A percentile compares a stretch with the other conserved stretches of the same genome.
phyloP scores from a whole-genome alignment of 2,888 invertebrate species.

The Plutella xylostella region DNA sequence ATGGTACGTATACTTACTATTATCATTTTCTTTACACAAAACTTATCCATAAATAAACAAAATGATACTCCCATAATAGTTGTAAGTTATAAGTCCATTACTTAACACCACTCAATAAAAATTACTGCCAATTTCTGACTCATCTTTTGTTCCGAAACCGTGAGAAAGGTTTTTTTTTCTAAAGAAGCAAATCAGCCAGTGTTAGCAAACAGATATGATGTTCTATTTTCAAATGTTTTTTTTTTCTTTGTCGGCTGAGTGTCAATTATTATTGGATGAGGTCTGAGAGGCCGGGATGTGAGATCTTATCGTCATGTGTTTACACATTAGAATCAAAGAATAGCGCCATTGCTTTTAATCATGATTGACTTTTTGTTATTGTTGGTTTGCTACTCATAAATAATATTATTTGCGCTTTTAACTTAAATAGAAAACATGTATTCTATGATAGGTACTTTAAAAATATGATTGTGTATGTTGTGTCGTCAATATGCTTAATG shows the following conservation, averaged over 20 bases:
- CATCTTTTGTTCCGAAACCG: neutral
- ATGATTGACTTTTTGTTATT: neutral
- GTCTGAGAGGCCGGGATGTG: conserved; percentile 21
- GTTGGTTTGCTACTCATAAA: too few relatives aligned
- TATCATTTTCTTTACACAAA: too few relatives aligned
- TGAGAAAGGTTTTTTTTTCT: conserved; percentile 5
- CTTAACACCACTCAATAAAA: neutral
- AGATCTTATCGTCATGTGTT: conserved; percentile 26
- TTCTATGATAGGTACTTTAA: too few relatives aligned
- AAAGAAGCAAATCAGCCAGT: conserved; percentile 4
- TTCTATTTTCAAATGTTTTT: conserved; percentile 28
- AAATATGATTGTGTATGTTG: too few relatives aligned
- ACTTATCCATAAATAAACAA: too few relatives aligned
- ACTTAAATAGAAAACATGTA: too few relatives aligned
- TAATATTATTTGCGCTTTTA: too few relatives aligned
- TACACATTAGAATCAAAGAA: conserved; percentile 33
- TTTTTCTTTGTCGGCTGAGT: conserved; percentile 32
- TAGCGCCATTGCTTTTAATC: conserved; percentile 19
- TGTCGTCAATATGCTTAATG: too few relatives aligned
- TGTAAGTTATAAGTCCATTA: too few relatives aligned
- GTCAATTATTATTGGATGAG: conserved; percentile 57
- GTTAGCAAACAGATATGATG: conserved; percentile 22
- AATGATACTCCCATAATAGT: neutral
- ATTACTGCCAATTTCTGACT: neutral
- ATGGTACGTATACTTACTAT: too few relatives aligned